phyloP scores from a whole-genome alignment of 1,140 invertebrate species.

The Neuroterus valhalla region DNA sequence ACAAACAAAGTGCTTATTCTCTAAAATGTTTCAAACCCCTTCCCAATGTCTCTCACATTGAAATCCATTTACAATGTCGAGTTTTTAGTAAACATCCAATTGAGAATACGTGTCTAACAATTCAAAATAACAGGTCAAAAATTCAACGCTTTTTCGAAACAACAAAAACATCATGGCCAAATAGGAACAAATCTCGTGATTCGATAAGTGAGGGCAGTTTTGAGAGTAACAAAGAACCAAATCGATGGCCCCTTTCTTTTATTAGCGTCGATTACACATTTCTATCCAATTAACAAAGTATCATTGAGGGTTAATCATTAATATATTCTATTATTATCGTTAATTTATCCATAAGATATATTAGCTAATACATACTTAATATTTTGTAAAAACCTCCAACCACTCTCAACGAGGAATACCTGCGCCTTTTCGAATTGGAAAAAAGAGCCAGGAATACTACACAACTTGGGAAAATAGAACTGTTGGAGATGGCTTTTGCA shows the following conservation, averaged over 20 bases:
- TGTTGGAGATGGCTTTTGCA: neutral
- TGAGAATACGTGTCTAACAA: neutral
- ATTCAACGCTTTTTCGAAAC: neutral
- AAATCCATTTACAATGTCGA: neutral
- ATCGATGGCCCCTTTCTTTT: conserved; percentile 16
- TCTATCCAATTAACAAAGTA: conserved; percentile 55
- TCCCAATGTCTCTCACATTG: neutral
- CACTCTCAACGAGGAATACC: conserved; percentile 33
- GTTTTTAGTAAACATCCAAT: neutral
- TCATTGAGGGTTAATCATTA: conserved; percentile 62
- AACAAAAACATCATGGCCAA: neutral
- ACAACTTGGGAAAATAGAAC: conserved; percentile 15
- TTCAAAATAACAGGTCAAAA: neutral
- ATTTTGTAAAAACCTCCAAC: conserved; percentile 45
- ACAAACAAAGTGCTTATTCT: neutral
- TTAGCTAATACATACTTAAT: conserved; percentile 66
- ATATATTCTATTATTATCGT: conserved; percentile 62
- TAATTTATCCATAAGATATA: conserved; percentile 65
- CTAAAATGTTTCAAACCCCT: neutral
- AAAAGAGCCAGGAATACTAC: conserved; percentile 6
- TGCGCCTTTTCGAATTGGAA: conserved; percentile 12
- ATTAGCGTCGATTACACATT: conserved; percentile 43
- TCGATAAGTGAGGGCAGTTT: conserved; percentile 13
- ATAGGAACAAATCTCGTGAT: neutral
- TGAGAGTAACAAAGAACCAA: conserved; percentile 10